Evolutionary conservation across 2,113 vertebrate species (phyloP).

Genomic region (Thermophis baileyi): DNA sequence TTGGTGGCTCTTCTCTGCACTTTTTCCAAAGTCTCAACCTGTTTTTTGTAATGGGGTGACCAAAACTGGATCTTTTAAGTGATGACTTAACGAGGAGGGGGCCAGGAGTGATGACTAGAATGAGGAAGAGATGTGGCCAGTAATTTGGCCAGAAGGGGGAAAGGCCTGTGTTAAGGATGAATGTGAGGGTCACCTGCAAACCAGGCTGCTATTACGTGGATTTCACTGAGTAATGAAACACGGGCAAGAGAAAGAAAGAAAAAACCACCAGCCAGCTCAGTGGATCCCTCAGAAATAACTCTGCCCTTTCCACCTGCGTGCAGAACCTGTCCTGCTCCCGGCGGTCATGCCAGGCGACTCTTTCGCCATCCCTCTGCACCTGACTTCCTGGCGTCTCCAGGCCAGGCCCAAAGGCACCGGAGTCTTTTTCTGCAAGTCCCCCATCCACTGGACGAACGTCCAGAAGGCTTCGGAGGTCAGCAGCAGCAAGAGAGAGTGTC

Average conservation of each 20-base stretch:
- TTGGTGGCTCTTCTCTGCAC: too few relatives aligned
- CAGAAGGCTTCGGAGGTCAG: conserved; percentile 83
- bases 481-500: conserved; percentile 93
- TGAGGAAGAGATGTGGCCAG: not conserved
- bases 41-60: too few relatives aligned
- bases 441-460: conserved; percentile 95
- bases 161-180: not conserved
- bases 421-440: conserved; percentile 92
- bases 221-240: not conserved
- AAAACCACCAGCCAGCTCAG: too few relatives aligned
- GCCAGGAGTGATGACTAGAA: too few relatives aligned
- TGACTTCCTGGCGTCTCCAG: conserved; percentile 95
- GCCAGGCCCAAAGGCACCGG: conserved; percentile 90
- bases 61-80: too few relatives aligned
- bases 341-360: conserved; percentile 88
- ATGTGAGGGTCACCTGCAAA: not conserved
- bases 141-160: not conserved
- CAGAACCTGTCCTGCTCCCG: conserved; percentile 93
- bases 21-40: too few relatives aligned
- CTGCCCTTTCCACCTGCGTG: conserved; percentile 23
- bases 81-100: too few relatives aligned
- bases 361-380: conserved; percentile 87
- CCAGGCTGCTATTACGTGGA: too few relatives aligned
- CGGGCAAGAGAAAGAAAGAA: not conserved
- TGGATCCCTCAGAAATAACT: not conserved